A percentile compares a stretch with the other conserved stretches of the same genome.
Evolutionary conservation across 2,113 vertebrate species (phyloP).

Genomic region (Sphyrna mokarran): DNA sequence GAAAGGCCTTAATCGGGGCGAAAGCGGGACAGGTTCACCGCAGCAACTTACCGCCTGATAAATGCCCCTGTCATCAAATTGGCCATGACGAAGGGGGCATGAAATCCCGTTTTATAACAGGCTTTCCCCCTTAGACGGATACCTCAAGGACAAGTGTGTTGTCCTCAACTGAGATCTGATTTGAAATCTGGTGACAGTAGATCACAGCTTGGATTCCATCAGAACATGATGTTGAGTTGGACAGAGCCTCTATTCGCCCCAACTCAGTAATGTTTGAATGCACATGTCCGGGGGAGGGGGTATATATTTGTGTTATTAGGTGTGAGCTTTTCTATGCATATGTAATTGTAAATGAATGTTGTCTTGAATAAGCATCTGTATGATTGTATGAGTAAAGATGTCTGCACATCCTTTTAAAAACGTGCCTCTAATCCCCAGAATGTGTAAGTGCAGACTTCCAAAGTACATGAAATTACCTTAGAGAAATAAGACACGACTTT

Average conservation of each 20-base stretch:
- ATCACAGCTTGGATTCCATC: background rate
- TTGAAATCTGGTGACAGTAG: background rate
- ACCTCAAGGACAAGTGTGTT: background rate
- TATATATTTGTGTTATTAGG: no score
- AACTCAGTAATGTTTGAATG: background rate
- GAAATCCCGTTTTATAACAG: background rate
- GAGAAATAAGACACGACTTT: background rate
- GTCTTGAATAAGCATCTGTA: background rate
- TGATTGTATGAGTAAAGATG: background rate
- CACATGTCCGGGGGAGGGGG: no score
- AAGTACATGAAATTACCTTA: background rate
- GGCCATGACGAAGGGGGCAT: no score
- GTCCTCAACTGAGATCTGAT: background rate
- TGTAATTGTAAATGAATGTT: background rate
- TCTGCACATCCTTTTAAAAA: background rate
- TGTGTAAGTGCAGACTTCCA: background rate
- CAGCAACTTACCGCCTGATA: no score
- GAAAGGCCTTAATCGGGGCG: no score
- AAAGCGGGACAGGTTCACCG: no score
- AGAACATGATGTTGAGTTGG: background rate
- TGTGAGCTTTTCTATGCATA: background rate
- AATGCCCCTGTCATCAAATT: no score
- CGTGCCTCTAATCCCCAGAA: background rate
- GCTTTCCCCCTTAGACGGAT: background rate
- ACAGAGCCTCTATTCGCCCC: background rate